Evolutionary conservation across 1,140 invertebrate genomes (phyloP).

Genomic region (Matsumurasca onukii): DNA sequence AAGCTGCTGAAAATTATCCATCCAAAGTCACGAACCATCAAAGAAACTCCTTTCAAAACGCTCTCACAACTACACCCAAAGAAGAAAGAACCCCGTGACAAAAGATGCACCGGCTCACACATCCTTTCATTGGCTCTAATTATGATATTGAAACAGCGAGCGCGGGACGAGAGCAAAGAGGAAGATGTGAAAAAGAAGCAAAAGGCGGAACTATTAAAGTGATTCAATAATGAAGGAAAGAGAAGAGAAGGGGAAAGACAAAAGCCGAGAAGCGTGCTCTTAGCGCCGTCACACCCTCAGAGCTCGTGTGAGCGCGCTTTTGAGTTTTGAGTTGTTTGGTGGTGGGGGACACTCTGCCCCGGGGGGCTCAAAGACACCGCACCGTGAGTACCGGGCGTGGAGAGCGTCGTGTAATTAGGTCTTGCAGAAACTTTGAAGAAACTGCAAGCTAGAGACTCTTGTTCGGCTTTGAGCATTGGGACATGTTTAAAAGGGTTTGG

Average conservation of each 20-base stretch:
- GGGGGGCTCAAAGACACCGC: neutral
- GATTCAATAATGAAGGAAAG: constrained; percentile 24
- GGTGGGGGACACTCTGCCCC: neutral
- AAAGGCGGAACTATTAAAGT: constrained; percentile 17
- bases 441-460: no score
- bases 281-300: neutral
- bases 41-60: neutral
- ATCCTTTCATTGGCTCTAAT: neutral
- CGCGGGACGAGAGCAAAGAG: neutral
- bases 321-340: neutral
- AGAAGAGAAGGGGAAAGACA: neutral
- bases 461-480: no score
- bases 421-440: no score
- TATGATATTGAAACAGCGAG: constrained; percentile 19
- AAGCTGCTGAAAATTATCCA: neutral
- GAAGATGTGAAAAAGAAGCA: neutral
- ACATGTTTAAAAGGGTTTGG: no score
- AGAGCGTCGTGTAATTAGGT: no score
- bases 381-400: neutral
- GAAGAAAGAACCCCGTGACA: neutral
- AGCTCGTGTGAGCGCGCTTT: neutral
- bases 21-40: neutral
- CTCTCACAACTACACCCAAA: neutral
- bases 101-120: neutral
- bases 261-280: neutral